These are phyloP conservation scores for Anoplophora glabripennis DNA, from an alignment of 1,140 invertebrate genomes.

Conservation along the genomic window DNA sequence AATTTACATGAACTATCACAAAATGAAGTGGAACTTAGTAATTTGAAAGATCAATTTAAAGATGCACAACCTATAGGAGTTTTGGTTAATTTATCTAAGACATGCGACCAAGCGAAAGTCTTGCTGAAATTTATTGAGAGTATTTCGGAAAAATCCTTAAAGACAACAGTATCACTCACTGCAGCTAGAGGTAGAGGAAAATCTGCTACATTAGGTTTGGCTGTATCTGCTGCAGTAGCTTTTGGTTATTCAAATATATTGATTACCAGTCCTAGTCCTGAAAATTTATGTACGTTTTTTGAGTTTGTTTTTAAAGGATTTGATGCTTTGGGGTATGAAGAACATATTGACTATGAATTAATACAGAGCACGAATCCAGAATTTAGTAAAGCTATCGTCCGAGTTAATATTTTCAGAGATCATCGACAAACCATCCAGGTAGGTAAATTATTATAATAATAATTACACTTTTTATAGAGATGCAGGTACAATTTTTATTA, in stretches of 20 bases:
- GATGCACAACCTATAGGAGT: conserved; percentile 89
- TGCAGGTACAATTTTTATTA: no score
- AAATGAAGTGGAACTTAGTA: conserved; percentile 60
- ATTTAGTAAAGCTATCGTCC: conserved; percentile 93
- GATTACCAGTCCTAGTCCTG: conserved; percentile 95
- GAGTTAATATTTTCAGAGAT: conserved; percentile 87
- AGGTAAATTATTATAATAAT: no score
- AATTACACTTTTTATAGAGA: no score
- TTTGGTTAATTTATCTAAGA: conserved; percentile 89
- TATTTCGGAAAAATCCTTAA: conserved; percentile 87
- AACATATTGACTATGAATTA: conserved; percentile 94
- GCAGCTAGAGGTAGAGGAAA: conserved; percentile 96
- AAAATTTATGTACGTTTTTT: conserved; percentile 97
- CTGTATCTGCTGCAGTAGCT: conserved; percentile 81
- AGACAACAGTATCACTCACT: conserved; percentile 91
- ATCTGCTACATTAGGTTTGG: conserved; percentile 94
- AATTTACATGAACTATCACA: conserved; percentile 45
- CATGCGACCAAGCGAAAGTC: conserved; percentile 91
- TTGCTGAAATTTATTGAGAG: conserved; percentile 93
- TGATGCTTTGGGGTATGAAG: conserved; percentile 92
- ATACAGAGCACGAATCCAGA: conserved; percentile 96
- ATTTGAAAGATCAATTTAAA: conserved; percentile 67
- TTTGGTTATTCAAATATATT: conserved; percentile 97
- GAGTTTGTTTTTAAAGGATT: conserved; percentile 97
- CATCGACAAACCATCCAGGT: conserved; percentile 97